Evolutionary conservation across 2,888 invertebrate genomes (phyloP), one percentile per base, ranked within the genome.

Genomic region (Epiblema foenella): DNA sequence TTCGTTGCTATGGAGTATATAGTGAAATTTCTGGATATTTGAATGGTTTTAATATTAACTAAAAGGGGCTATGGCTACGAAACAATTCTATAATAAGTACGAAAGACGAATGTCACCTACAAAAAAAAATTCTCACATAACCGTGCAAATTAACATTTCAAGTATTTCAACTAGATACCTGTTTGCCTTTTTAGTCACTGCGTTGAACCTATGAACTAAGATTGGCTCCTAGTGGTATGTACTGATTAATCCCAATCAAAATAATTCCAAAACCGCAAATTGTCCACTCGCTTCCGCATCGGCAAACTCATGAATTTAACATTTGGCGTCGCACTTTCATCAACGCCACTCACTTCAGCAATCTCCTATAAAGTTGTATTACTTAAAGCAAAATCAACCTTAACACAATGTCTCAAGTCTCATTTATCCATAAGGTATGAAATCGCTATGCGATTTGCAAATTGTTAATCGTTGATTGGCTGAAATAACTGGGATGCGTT

Each of bases 401-500:
- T 64, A 20, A 39, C 0, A 0, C 4, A 49, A 5, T 49, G 2
- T 11, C 11, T 0, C 49, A 46, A 42, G n/a, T 10, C 17, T 49
- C 46, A 17, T 8, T 29, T 62, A 17, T 18, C 29, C 17, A 17
- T 11, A 33, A 37, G 7, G 9, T 10, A 20, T 20, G n/a, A 20
- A 4, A 51, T 1, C 15, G 9, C 51, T 12, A 51, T 63, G 17
- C 8, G 62, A 64, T 15, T 20, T 64, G 37, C 4, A 10, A n/a
- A 64, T 52, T 15, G 49, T 37, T 39, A 20, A 51, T 7, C 33
- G 62, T 37, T 52, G 39, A 52, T 52, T 54, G 52, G 29, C 39
- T 68, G 60, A 54, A 68, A 68, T 68, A 54, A 59, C 18, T 68
- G 59, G 33, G 33, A 49, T 37, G 67, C 60, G 54, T 68, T 68